Conservation (phyloP, 1,140 invertebrate species). For the Samia ricini region DNA sequence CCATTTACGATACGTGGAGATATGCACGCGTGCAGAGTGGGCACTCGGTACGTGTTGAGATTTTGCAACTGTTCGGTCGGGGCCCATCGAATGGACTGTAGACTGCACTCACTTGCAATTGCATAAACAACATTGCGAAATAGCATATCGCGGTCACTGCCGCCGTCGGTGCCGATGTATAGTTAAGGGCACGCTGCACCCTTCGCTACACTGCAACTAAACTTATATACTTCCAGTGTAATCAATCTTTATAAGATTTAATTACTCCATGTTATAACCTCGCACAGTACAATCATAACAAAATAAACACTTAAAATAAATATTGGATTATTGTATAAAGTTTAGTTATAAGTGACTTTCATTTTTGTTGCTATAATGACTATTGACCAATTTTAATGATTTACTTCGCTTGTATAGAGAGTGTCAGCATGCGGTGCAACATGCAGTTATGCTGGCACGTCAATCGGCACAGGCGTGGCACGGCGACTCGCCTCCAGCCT, state of each 20-base stretch:
- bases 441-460: slow-evolving; percentile 46
- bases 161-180: slow-evolving; percentile 40
- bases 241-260: too few relatives aligned
- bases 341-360: too few relatives aligned
- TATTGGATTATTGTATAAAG: too few relatives aligned
- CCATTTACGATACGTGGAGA: background rate
- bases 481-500: slow-evolving; percentile 67
- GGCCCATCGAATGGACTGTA: slow-evolving; percentile 53
- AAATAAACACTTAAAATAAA: too few relatives aligned
- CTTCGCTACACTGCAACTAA: slow-evolving; percentile 22
- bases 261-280: too few relatives aligned
- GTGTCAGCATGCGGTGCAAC: slow-evolving; percentile 62
- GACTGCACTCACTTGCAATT: slow-evolving; percentile 62
- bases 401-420: slow-evolving; percentile 36
- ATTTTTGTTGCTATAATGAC: too few relatives aligned
- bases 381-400: background rate
- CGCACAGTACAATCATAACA: too few relatives aligned
- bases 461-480: slow-evolving; percentile 46
- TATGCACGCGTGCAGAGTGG: background rate
- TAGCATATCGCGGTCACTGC: slow-evolving; percentile 72
- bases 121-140: slow-evolving; percentile 67
- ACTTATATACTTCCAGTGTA: too few relatives aligned
- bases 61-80: slow-evolving; percentile 55
- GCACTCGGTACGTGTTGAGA: slow-evolving; percentile 28
- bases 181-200: slow-evolving; percentile 70